These are phyloP conservation scores for Procavia capensis DNA, from an alignment of 2,113 vertebrate genomes.

Conservation along the genomic window DNA sequence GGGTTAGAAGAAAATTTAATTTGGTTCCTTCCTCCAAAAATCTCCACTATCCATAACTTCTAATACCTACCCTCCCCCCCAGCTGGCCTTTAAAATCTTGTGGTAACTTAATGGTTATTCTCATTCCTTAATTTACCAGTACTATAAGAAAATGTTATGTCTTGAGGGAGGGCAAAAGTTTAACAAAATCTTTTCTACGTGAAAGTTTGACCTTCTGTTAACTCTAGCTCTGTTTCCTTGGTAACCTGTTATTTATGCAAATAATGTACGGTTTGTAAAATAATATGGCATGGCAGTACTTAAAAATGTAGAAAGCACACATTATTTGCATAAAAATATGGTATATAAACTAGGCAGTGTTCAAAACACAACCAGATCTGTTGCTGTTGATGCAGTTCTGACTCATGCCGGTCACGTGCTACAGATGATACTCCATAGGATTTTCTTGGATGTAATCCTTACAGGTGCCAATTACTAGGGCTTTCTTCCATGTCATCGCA, in stretches of 20 bases:
- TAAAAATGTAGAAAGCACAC: too few relatives aligned
- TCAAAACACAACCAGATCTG: background rate
- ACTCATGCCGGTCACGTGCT: too few relatives aligned
- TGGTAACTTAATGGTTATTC: background rate
- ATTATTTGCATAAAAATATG: too few relatives aligned
- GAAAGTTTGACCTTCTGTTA: slow-evolving; percentile 51
- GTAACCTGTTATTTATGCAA: background rate
- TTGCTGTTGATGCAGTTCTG: background rate
- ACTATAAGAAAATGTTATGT: background rate
- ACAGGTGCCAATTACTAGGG: background rate
- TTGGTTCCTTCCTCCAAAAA: background rate
- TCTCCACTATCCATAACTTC: background rate
- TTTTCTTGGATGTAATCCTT: background rate
- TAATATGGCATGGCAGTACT: too few relatives aligned
- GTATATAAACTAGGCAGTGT: background rate
- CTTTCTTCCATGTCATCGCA: background rate
- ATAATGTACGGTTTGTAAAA: too few relatives aligned
- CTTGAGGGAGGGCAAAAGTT: background rate
- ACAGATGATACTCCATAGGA: background rate
- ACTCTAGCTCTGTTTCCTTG: slow-evolving; percentile 21
- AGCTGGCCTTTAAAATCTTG: slow-evolving; percentile 33
- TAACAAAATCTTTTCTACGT: slow-evolving; percentile 35
- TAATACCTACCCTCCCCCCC: background rate
- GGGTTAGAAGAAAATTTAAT: slow-evolving; percentile 16
- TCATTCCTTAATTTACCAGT: background rate